phyloP scores from a whole-genome alignment of 2,888 invertebrate genomes.

The Apamea monoglypha region DNA sequence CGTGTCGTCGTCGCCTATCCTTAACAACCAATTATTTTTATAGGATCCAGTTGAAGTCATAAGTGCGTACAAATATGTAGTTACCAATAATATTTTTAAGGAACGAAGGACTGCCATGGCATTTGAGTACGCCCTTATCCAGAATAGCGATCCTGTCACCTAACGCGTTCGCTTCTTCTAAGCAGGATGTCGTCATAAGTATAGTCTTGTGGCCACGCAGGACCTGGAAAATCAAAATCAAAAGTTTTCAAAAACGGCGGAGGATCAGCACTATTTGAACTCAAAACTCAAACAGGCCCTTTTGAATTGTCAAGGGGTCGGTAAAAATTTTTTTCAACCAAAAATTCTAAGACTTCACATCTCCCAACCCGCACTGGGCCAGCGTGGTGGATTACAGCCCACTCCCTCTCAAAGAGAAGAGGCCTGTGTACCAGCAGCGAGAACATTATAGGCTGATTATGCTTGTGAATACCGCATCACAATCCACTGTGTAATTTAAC shows the following conservation, averaged over 20 bases:
- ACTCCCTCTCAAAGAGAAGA: too few relatives aligned
- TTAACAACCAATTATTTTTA: background rate
- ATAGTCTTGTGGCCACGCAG: slow-evolving; percentile 54
- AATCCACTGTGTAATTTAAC: too few relatives aligned
- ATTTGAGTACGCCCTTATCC: slow-evolving; percentile 46
- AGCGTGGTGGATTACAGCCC: too few relatives aligned
- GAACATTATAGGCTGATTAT: too few relatives aligned
- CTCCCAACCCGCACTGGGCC: too few relatives aligned
- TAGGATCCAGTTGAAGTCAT: background rate
- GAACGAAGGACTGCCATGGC: slow-evolving; percentile 53
- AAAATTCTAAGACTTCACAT: too few relatives aligned
- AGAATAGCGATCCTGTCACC: slow-evolving; percentile 56
- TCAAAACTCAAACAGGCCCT: too few relatives aligned
- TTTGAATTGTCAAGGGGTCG: too few relatives aligned
- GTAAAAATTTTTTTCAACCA: too few relatives aligned
- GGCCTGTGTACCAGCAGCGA: too few relatives aligned
- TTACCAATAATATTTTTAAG: slow-evolving; percentile 56
- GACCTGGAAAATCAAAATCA: slow-evolving; percentile 21
- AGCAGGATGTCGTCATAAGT: slow-evolving; percentile 47
- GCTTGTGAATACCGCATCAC: too few relatives aligned
- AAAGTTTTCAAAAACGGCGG: background rate
- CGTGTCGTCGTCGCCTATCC: too few relatives aligned
- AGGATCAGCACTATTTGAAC: background rate
- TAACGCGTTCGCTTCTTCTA: slow-evolving; percentile 54
- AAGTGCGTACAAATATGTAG: background rate